phyloP scores from a whole-genome alignment of 2,888 invertebrate genomes.

The Caenorhabditis parvicauda region DNA sequence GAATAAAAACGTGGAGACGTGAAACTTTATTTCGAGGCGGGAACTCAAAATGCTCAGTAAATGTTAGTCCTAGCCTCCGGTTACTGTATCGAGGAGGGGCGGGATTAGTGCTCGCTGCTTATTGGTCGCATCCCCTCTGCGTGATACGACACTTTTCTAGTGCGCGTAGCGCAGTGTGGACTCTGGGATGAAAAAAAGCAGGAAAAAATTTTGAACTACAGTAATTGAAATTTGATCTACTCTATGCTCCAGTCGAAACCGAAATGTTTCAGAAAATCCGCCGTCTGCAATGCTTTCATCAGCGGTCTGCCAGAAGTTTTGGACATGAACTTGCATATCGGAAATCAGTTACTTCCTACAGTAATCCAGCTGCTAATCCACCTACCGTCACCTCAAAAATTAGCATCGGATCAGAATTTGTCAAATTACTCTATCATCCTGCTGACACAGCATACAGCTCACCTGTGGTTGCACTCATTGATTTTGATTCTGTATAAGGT shows the following conservation, averaged over 20 bases:
- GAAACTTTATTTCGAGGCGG: too few species aligned
- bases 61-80: too few species aligned
- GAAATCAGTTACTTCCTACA: slow-evolving; percentile 79
- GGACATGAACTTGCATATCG: slow-evolving; percentile 93
- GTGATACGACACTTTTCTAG: too few species aligned
- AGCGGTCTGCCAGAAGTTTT: slow-evolving; percentile 82
- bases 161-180: too few species aligned
- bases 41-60: too few species aligned
- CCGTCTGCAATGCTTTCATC: slow-evolving; percentile 92
- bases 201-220: too few species aligned
- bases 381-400: slow-evolving; percentile 77
- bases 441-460: slow-evolving; percentile 65
- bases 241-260: too few species aligned
- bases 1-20: too few species aligned
- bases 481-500: slow-evolving; percentile 94
- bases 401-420: slow-evolving; percentile 70
- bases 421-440: slow-evolving; percentile 73
- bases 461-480: slow-evolving; percentile 88
- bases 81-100: too few species aligned
- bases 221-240: too few species aligned
- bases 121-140: neutral
- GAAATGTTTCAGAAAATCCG: slow-evolving; percentile 73
- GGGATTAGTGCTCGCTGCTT: too few species aligned
- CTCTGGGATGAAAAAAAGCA: too few species aligned
- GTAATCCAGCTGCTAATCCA: slow-evolving; percentile 79